phyloP scores from a whole-genome alignment of 2,888 invertebrate genomes.

The Psylliodes chrysocephalus region DNA sequence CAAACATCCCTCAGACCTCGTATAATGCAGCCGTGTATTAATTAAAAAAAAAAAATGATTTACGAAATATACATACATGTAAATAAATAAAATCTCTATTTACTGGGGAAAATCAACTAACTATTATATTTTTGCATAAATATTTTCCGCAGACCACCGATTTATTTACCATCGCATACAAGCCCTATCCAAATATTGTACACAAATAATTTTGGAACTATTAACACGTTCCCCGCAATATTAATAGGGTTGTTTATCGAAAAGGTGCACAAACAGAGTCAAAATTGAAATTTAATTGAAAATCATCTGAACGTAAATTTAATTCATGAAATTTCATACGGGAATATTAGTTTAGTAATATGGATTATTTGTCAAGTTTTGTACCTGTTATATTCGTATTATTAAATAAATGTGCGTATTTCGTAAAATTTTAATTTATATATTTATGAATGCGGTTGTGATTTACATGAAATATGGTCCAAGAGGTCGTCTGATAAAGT shows the following conservation, averaged over 20 bases:
- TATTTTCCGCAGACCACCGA: background rate
- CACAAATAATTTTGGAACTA: constrained; percentile 7
- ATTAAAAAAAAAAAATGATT: no score
- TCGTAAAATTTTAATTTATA: no score
- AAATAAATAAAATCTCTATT: no score
- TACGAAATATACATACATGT: no score
- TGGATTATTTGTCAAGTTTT: constrained; percentile 1
- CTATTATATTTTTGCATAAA: background rate
- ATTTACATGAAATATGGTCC: no score
- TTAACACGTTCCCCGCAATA: constrained; percentile 10
- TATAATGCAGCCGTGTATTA: no score
- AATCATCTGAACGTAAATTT: constrained; percentile 36
- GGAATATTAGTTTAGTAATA: constrained; percentile 19
- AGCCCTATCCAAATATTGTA: constrained; percentile 2
- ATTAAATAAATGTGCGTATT: no score
- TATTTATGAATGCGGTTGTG: no score
- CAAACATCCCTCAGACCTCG: no score
- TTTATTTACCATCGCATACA: background rate
- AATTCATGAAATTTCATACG: constrained; percentile 22
- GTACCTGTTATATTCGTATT: no score
- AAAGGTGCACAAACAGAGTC: constrained; percentile 28
- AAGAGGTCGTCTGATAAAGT: no score
- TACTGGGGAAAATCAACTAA: no score
- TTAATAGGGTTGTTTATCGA: constrained; percentile 15
- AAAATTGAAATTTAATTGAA: constrained; percentile 30